Conservation (phyloP, 1,140 invertebrate genomes). For the Tyrophagus putrescentiae region DNA sequence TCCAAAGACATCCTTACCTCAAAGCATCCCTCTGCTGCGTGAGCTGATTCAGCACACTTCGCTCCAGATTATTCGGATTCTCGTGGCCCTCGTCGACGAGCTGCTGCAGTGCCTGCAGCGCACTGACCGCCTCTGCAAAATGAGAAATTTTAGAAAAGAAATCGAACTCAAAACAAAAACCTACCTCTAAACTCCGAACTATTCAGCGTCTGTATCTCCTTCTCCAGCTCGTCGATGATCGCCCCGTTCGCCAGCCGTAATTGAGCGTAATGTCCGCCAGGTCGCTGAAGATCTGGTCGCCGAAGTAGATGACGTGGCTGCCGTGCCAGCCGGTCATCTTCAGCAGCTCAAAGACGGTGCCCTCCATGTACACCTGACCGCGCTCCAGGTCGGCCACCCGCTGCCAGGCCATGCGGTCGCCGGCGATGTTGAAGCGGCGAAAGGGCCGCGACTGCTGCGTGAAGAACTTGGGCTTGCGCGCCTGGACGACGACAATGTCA, state of each 20-base stretch:
- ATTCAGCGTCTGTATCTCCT: conserved; percentile 81
- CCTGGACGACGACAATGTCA: conserved; percentile 84
- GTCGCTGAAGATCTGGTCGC: conserved; percentile 94
- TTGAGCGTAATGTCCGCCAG: conserved; percentile 86
- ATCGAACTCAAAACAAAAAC: too few species aligned
- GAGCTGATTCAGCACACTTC: conserved; percentile 21
- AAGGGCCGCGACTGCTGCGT: conserved; percentile 71
- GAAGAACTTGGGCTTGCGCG: conserved; percentile 89
- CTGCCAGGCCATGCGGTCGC: conserved; percentile 72
- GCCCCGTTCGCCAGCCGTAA: conserved; percentile 95
- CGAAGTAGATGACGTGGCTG: conserved; percentile 84
- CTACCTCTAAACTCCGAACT: conserved; percentile 63
- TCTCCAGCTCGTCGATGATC: conserved; percentile 90
- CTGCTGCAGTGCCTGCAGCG: conserved; percentile 79
- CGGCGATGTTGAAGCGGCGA: conserved; percentile 63
- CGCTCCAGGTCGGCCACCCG: conserved; percentile 68
- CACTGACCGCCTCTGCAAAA: conserved; percentile 70
- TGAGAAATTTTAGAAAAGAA: too few species aligned
- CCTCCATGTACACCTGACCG: conserved; percentile 82
- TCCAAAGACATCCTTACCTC: not conserved
- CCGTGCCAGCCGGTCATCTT: conserved; percentile 82
- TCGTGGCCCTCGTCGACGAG: conserved; percentile 55
- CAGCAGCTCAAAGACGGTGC: conserved; percentile 76
- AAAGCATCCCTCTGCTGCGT: conserved; percentile 16
- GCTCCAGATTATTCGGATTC: conserved; percentile 9